Evolutionary conservation across 2,888 invertebrate genomes (phyloP), one percentile per base, ranked within the genome.

Genomic region (Fragum fragum): DNA sequence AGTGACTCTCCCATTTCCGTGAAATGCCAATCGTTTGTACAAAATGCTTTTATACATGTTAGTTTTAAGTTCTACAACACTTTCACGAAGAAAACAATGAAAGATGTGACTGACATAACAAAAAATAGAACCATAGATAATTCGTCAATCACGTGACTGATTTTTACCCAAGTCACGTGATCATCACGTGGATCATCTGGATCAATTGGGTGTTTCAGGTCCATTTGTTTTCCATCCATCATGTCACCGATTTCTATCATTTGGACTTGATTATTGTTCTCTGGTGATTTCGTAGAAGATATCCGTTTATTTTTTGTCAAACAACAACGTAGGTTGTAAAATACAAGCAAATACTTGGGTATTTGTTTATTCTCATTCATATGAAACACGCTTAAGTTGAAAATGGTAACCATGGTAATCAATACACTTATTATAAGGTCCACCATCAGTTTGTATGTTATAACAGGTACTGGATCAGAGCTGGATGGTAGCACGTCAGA

Each of bases 361-460:
- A 81, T 47, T 2, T 36, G 69, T 36, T 57, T 63, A 9, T 47
- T 73, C 0, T 81, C 80, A 11, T 84, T 74, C 68, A 73, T 86
- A 59, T 86, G 83, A 70, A 84, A 86, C 18, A 81, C 69, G n/a
- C 76, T 59, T 2, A 85, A 55, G 16, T 81, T 88, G 32, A 85
- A 57, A 21, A 86, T 79, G 0, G 87, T 84, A 5, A 81, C 73
- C 18, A 85, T 21, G 1, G 78, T 81, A n/a, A 84, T 83, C 14
- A 88, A 32, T 7, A 86, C 79, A 73, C 87, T 88, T 52, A 85
- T 74, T 1, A 85, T 76, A 75, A 88, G 63, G 69, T 85, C 84
- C 7, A 81, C 68, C 47, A 57, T 57, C 21, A 57, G 57, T 57
- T 57, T 57, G 23, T 23, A 57, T 26, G 82, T 77, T 0, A 85